A percentile compares a stretch with the other conserved stretches of the same genome.
Conservation (phyloP, 2,888 invertebrate genomes). For the Scelioninae gen. 1 region DNA sequence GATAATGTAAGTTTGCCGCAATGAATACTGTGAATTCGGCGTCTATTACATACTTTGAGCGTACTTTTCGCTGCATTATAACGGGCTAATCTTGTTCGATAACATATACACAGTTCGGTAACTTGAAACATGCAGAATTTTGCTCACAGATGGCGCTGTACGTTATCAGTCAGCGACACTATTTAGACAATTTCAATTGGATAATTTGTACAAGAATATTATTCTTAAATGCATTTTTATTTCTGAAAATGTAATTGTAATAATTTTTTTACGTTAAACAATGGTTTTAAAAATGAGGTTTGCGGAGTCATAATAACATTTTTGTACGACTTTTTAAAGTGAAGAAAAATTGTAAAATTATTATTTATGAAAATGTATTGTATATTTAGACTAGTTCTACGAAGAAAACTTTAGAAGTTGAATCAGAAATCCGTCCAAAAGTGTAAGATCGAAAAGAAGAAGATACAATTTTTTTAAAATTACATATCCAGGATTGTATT, state of each 20-base stretch:
- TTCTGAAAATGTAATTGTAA: too few species aligned
- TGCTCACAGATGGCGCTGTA: constrained; percentile 51
- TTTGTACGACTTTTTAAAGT: too few species aligned
- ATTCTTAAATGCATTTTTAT: too few species aligned
- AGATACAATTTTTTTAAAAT: not conserved
- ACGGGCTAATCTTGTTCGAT: not conserved
- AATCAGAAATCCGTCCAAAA: constrained; percentile 70
- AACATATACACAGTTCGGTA: not conserved
- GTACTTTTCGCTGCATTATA: constrained; percentile 1
- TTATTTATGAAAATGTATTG: too few species aligned
- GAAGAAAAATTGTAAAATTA: too few species aligned
- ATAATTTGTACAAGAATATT: not conserved
- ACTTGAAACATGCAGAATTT: constrained; percentile 7
- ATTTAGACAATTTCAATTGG: constrained; percentile 42
- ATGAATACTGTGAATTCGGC: constrained; percentile 17
- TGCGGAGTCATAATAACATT: too few species aligned
- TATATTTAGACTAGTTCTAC: too few species aligned
- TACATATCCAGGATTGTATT: constrained; percentile 42
- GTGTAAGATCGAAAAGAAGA: constrained; percentile 58
- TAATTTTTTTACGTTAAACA: too few species aligned
- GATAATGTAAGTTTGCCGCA: not conserved
- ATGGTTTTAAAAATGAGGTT: too few species aligned
- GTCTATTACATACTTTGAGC: not conserved
- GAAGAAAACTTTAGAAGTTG: too few species aligned
- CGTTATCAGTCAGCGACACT: constrained; percentile 14